A percentile compares a stretch with the other conserved stretches of the same genome.
Conservation (phyloP, 2,113 vertebrate species). For the Phaethon lepturus region DNA sequence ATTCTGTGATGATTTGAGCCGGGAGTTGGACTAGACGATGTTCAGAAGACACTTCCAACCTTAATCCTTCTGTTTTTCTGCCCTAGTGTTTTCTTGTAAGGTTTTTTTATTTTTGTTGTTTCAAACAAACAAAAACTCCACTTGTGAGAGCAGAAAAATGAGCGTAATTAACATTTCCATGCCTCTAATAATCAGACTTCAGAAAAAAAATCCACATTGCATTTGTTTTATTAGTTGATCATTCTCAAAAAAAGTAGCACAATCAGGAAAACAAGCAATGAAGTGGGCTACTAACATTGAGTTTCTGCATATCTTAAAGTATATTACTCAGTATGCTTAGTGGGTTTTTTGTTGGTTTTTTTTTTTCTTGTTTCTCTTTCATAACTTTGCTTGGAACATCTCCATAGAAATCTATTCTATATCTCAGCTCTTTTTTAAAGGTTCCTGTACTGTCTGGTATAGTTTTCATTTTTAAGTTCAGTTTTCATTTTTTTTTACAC, state of each 20-base stretch:
- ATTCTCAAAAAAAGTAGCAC: not conserved
- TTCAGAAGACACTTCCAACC: not conserved
- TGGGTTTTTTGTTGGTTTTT: accelerated
- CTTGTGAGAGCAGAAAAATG: not conserved
- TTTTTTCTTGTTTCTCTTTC: not conserved
- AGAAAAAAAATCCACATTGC: not conserved
- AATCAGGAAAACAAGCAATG: not conserved
- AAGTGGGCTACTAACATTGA: not conserved
- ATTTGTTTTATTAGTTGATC: not conserved
- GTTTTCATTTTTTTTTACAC: not conserved
- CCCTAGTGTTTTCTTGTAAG: not conserved
- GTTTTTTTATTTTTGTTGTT: not conserved
- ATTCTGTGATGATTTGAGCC: accelerated
- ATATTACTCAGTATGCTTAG: not conserved
- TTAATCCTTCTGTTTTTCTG: not conserved
- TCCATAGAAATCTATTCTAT: not conserved
- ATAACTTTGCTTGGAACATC: not conserved
- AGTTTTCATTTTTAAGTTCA: not conserved
- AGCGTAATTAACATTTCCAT: not conserved
- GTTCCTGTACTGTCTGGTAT: not conserved
- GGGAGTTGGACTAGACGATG: not conserved
- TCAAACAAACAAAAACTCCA: not conserved
- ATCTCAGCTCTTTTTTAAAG: not conserved
- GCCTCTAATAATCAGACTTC: not conserved
- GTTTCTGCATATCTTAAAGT: not conserved